A percentile compares a stretch with the other conserved stretches of the same genome.
These are phyloP conservation scores for Anas capensis DNA, from an alignment of 2,797 vertebrate species.

Conservation along the genomic window DNA sequence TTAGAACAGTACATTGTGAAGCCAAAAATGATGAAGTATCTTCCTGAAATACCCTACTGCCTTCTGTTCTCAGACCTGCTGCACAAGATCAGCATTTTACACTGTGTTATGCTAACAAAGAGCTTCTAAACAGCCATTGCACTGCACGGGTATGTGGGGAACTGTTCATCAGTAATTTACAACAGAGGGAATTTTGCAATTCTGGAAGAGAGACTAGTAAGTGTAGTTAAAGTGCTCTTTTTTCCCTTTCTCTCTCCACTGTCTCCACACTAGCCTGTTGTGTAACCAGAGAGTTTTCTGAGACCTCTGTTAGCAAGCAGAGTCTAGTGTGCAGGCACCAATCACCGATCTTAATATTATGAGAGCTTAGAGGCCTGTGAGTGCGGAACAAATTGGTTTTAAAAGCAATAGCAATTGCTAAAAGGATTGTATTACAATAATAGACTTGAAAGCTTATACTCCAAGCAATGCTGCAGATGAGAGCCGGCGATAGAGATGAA, in stretches of 20 bases:
- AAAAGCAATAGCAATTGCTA: constrained; percentile 30
- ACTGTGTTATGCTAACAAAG: not conserved
- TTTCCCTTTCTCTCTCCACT: not conserved
- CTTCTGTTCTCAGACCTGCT: not conserved
- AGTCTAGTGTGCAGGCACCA: not conserved
- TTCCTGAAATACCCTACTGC: not conserved
- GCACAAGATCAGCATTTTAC: not conserved
- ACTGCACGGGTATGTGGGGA: not conserved
- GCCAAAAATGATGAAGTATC: not conserved
- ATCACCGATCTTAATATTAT: not conserved
- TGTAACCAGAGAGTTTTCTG: not conserved
- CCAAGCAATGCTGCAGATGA: not conserved
- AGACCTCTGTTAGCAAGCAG: not conserved
- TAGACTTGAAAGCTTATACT: not conserved
- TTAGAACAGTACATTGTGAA: not conserved
- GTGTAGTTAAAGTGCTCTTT: not conserved
- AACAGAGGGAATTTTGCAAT: not conserved
- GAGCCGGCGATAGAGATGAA: not conserved
- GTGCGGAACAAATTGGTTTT: constrained; percentile 5
- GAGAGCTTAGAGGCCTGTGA: constrained; percentile 28
- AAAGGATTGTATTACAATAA: not conserved
- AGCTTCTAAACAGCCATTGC: not conserved
- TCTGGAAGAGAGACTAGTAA: not conserved
- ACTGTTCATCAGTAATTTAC: not conserved
- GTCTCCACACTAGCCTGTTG: not conserved